A percentile compares a stretch with the other conserved stretches of the same genome.
phyloP scores from a whole-genome alignment of 2,113 vertebrate genomes.

The Alligator sinensis region DNA sequence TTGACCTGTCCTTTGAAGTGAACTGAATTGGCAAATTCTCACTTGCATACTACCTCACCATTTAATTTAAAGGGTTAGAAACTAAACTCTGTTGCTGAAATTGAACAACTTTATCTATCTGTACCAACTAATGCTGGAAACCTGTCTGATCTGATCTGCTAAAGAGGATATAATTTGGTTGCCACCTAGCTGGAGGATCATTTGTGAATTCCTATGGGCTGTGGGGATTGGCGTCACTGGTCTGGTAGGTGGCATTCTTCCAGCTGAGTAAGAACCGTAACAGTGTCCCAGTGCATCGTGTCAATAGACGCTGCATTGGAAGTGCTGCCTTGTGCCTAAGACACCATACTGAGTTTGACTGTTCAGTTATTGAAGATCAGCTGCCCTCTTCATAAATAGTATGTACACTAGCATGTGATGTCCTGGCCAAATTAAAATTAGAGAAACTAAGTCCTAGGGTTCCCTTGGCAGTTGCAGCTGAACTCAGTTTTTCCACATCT shows the following conservation, averaged over 20 bases:
- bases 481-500: background rate
- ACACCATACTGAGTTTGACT: background rate
- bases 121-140: background rate
- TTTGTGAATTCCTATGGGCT: background rate
- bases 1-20: no score
- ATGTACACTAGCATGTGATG: constrained; percentile 3
- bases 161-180: background rate
- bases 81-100: background rate
- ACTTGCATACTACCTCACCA: background rate
- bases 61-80: background rate
- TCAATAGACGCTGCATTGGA: background rate
- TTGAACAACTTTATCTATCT: accelerated
- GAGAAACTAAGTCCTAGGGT: background rate
- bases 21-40: background rate
- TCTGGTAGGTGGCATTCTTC: background rate
- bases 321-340: background rate
- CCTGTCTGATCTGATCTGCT: background rate
- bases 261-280: background rate
- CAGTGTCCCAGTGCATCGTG: background rate
- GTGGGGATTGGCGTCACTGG: background rate
- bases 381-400: background rate
- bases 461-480: background rate
- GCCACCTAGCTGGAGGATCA: accelerated
- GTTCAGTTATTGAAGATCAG: accelerated
- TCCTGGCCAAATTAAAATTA: background rate